Evolutionary conservation across 1,140 invertebrate species (phyloP), one percentile per base, ranked within the genome.

Genomic region (Leptinotarsa lineolata): DNA sequence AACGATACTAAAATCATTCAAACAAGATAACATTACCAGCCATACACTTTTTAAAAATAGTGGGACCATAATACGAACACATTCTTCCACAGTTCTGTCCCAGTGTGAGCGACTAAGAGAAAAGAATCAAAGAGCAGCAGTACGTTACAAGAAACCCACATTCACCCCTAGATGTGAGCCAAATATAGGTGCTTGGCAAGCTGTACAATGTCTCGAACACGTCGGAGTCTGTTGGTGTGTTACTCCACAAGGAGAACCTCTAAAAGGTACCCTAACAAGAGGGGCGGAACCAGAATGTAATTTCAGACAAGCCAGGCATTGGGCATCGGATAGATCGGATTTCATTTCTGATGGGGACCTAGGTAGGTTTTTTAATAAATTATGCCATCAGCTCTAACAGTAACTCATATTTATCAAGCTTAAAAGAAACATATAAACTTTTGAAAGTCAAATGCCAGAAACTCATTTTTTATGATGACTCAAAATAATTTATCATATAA

Each of bases 151-250:
- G 21, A 91, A 92, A 79, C 88, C 91, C 0, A 91, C 89, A 0
- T 93, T 92, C 82, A 86, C 90, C 60, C 93, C 93, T 0, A 88
- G 90, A 68, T 95, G 94, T 79, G 90, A 93, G 79, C 85, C 87
- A 13, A 85, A 88, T 44, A 90, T 86, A 3, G 94, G 94, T 0
- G 89, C 88, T 59, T 96, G 94, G 94, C 90, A 93, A 75, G 84
- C 92, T 0, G 88, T 94, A 3, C 94, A 95, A 82, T 95, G 94
- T 83, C 87, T 95, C 79, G 90, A 92, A 65, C 91, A 92, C 78
- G 89, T 94, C 66, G 90, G 90, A 5, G 91, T 95, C 0, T 95
- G 94, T 81, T 95, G 94, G 93, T 95, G 94, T 82, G 93, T 94
- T 0, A 92, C 91, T 74, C 89, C 89, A 15, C 89, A 92, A 76